Percentiles rank a stretch among this genome's conserved stretches.
These are phyloP conservation scores for Eulemur macaco DNA, from an alignment of 2,113 vertebrate genomes.

Conservation along the genomic window DNA sequence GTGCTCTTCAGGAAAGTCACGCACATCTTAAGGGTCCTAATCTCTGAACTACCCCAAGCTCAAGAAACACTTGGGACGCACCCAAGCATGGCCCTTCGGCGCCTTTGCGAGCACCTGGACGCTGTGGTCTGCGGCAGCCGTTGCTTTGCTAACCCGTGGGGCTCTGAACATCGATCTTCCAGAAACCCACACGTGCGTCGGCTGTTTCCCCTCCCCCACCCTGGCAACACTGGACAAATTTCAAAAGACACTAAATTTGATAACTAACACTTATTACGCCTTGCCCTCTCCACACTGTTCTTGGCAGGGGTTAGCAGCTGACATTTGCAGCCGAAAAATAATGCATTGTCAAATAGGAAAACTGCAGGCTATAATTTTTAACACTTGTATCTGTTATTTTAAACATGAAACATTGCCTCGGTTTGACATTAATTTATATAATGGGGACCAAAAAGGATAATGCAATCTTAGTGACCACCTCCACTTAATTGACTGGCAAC, in stretches of 20 bases:
- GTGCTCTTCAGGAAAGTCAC: not conserved
- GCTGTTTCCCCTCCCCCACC: not conserved
- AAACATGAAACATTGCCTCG: constrained; percentile 83
- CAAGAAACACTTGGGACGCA: not conserved
- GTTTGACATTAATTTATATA: constrained; percentile 89
- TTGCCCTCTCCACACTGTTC: constrained; percentile 76
- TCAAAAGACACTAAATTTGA: constrained; percentile 77
- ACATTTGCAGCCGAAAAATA: constrained; percentile 84
- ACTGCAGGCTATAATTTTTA: constrained; percentile 85
- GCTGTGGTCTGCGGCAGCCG: fast-evolving
- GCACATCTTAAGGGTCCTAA: not conserved
- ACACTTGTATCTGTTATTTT: constrained; percentile 87
- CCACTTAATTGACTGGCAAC: constrained; percentile 85
- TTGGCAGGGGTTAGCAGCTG: constrained; percentile 80
- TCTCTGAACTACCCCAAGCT: not conserved
- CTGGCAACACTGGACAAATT: constrained; percentile 47
- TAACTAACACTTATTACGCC: constrained; percentile 79
- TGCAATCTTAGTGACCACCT: constrained; percentile 83
- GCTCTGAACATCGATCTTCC: constrained; percentile 13
- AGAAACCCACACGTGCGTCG: not conserved
- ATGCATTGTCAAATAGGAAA: constrained; percentile 84
- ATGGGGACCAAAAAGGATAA: constrained; percentile 84
- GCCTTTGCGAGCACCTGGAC: fast-evolving
- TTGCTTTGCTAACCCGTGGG: not conserved
- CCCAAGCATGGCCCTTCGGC: no score